Percentiles rank a stretch among this genome's conserved stretches.
Conservation (phyloP, 1,140 invertebrate genomes). For the Drosophila malerkotliana region DNA sequence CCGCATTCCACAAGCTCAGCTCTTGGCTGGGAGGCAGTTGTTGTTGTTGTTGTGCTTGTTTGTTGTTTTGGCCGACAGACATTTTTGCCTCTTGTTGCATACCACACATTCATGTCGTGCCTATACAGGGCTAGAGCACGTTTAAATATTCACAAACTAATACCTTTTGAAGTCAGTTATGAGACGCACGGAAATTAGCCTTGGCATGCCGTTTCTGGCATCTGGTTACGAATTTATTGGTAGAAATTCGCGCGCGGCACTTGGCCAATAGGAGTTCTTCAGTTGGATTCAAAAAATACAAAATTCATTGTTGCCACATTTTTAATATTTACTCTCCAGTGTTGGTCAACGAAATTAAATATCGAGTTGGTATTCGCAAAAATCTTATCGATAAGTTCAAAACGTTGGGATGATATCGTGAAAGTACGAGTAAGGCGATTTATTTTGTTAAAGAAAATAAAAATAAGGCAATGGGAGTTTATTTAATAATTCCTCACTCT, state of each 20-base stretch:
- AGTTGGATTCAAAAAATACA: conserved; percentile 1
- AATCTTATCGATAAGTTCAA: too few relatives aligned
- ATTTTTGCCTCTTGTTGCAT: neutral
- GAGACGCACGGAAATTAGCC: neutral
- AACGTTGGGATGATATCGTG: too few relatives aligned
- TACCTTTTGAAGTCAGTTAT: neutral
- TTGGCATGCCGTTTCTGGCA: neutral
- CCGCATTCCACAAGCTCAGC: conserved; percentile 64
- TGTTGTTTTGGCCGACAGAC: conserved; percentile 1
- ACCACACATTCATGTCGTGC: neutral
- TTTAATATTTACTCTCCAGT: neutral
- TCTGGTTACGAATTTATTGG: neutral
- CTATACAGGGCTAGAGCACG: neutral
- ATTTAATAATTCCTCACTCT: too few relatives aligned
- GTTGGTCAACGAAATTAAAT: neutral
- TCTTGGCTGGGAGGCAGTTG: conserved; percentile 44
- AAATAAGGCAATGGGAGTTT: too few relatives aligned
- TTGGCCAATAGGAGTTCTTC: neutral
- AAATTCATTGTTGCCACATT: neutral
- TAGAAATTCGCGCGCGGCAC: neutral
- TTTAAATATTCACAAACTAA: neutral
- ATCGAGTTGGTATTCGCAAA: too few relatives aligned
- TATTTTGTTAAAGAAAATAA: too few relatives aligned
- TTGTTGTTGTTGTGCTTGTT: conserved; percentile 15
- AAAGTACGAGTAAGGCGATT: too few relatives aligned